Conservation (phyloP, 2,113 vertebrate species). For the Cyphomyrus plagiostoma region DNA sequence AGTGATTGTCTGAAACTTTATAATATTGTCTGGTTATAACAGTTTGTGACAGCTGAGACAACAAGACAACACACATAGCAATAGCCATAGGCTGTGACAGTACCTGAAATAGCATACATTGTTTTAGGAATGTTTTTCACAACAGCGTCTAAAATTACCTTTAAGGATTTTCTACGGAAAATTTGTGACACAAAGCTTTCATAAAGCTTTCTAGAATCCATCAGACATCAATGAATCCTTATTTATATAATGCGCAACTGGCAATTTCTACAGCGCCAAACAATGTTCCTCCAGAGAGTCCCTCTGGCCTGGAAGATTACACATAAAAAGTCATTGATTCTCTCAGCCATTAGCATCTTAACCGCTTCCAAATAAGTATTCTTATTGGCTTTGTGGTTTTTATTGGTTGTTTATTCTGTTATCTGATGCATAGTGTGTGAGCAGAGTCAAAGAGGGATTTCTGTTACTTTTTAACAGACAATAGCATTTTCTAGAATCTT, state of each 20-base stretch:
- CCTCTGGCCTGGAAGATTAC: not conserved
- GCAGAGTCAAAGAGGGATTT: not conserved
- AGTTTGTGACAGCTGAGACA: not conserved
- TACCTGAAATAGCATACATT: not conserved
- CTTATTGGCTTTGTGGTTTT: not conserved
- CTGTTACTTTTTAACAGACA: not conserved
- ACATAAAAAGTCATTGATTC: not conserved
- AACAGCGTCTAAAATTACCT: not conserved
- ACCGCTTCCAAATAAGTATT: not conserved
- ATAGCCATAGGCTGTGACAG: not conserved
- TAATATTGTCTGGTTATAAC: not conserved
- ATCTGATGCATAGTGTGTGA: not conserved
- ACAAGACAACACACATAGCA: not conserved
- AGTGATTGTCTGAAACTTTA: not conserved
- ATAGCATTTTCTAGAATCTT: not conserved
- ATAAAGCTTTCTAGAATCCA: not conserved
- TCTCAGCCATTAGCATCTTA: not conserved
- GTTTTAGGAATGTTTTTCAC: not conserved
- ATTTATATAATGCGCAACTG: not conserved
- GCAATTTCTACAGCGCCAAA: not conserved
- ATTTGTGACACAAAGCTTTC: not conserved
- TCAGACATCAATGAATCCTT: not conserved
- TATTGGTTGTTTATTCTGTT: not conserved
- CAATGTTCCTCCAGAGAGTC: not conserved
- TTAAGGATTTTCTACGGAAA: not conserved